phyloP scores from a whole-genome alignment of 2,113 vertebrate genomes.

The Nansenia antarctica region DNA sequence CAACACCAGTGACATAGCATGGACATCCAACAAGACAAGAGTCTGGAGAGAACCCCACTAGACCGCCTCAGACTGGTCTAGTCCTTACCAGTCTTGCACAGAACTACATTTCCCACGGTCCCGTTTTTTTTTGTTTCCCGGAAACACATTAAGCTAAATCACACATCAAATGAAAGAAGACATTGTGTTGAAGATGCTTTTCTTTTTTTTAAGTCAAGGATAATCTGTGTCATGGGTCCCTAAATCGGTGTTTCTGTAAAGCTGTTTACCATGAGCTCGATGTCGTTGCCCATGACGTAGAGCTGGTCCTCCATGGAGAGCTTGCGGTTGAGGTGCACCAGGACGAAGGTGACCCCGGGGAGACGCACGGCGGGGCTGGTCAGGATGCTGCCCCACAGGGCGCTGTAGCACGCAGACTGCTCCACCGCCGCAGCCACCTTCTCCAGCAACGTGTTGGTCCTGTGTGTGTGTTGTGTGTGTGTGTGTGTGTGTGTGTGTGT shows the following conservation, averaged over 20 bases:
- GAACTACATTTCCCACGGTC: no score
- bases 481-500: no score
- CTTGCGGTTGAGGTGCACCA: constrained; percentile 95
- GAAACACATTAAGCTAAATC: no score
- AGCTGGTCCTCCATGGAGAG: constrained; percentile 99
- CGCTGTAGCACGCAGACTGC: constrained; percentile 94
- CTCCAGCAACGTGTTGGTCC: constrained; percentile 93
- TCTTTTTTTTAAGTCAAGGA: no score
- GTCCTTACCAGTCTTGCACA: no score
- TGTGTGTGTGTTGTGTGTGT: constrained; percentile 43
- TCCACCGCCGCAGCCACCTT: constrained; percentile 95
- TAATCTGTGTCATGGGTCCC: no score
- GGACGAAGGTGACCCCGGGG: constrained; percentile 93
- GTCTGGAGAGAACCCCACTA: no score
- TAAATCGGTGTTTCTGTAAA: no score
- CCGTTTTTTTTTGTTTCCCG: no score
- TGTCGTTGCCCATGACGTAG: constrained; percentile 96
- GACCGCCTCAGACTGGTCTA: no score
- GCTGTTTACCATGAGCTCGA: constrained; percentile 91
- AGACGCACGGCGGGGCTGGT: constrained; percentile 95
- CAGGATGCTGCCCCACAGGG: constrained; percentile 97
- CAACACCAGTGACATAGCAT: not conserved
- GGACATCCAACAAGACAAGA: no score
- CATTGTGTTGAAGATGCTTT: not conserved
- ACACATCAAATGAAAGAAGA: no score